Evolutionary conservation across 2,113 vertebrate genomes (phyloP), one percentile per base, ranked within the genome.

Genomic region (Aegotheles bennettii): DNA sequence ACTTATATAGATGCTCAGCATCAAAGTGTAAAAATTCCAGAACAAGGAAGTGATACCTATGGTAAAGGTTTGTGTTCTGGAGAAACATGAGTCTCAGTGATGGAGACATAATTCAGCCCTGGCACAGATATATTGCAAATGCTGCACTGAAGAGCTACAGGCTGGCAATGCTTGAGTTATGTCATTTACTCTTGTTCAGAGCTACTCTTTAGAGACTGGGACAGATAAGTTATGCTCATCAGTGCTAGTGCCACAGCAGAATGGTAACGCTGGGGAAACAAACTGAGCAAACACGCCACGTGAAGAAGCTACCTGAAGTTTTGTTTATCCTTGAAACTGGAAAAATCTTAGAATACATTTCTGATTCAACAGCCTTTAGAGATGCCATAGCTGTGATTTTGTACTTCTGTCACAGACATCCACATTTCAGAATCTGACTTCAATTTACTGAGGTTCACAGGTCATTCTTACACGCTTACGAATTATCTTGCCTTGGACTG

Each of bases 221-320:
- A 75, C 36, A 89, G 73, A 33, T 25, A 74, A 81, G 89, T 53
- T 53, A 73, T 15, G 9, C 42, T 89, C 47, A 82, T 64, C 60
- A 75, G 11, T 1, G 28, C n/a, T 13, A 73, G 3, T 53, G 64
- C 80, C 63, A 84, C 35, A 86, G 51, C 36, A 57, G 31, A 91
- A 86, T 0, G 0, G 54, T 36, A 77, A 33, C 18, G 54, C 0
- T 53, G 28, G 26, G 16, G 35, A 64, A 90, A 79, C 3, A 92
- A 33, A 75, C 33, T 42, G 17, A 79, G 40, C 23, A 93, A 87
- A 83, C 19, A n/a, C 4, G 24, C 3, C 56, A 63, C 0, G 3
- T 45, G 17, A 82, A 91, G 85, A 51, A 79, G 48, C 40, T 56
- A 26, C 16, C 40, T 67, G 10, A 85, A 88, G 26, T 35, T 24